Evolutionary conservation across 2,888 invertebrate genomes (phyloP), one percentile per base, ranked within the genome.

Genomic region (Orthonevra nobilis): DNA sequence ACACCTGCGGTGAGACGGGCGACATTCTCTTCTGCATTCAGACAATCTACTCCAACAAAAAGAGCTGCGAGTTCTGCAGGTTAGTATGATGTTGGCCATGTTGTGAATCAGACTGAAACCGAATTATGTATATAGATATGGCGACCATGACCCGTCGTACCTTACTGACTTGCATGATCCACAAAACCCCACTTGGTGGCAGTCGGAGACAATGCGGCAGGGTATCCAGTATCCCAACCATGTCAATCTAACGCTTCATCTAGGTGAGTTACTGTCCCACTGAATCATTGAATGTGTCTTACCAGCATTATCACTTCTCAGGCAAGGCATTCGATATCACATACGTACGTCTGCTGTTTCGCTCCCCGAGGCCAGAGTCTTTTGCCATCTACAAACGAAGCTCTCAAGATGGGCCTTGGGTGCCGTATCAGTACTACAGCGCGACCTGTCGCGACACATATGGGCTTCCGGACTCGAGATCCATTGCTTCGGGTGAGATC

Each of bases 261-360:
- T 98, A 81, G 93, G 97, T 97, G 86, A 90, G 91, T 83, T 10
- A 44, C 30, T 50, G 12, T 38, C 10, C 20, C 5, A 12, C 32
- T 44, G 42, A 54, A 40, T 42, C 26, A 23, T n/a, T n/a, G n/a
- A n/a, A n/a, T 52, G 2, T 34, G 23, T n/a, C 7, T n/a, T n/a
- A n/a, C n/a, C n/a, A n/a, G n/a, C n/a, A n/a, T n/a, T n/a, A n/a
- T n/a, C n/a, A 3, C 9, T 50, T 10, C 91, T 10, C 90, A 98
- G 98, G 95, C 28, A 99, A 99, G 89, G 93, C 97, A 0, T 99
- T 96, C 88, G 98, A 99, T 86, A 97, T 99, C 81, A 99, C 98
- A 0, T 99, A 99, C 88, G 94, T 99, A 17, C 92, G 97, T 58
- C 91, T 99, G 66, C 93, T 96, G 85, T 99, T 98, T 90, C 95